Evolutionary conservation across 53 echinoderm and acorn worm species (phyloP).

Genomic region (Crossaster papposus): DNA sequence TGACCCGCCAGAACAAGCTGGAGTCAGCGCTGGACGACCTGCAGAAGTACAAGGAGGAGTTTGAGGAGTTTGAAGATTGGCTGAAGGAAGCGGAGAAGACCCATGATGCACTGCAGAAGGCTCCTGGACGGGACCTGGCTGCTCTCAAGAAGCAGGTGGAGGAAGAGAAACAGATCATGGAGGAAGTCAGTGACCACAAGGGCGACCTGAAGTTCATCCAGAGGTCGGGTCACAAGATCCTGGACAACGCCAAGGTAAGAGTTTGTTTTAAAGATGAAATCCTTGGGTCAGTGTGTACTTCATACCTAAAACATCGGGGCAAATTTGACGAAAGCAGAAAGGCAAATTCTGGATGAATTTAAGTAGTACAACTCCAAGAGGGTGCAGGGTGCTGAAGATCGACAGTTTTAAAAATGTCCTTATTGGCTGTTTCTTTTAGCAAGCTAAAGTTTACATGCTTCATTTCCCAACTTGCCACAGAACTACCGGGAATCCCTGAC

Average conservation of each 20-base stretch:
- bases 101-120: slow-evolving; percentile 75
- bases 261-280: background rate
- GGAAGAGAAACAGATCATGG: slow-evolving; percentile 90
- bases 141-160: slow-evolving; percentile 78
- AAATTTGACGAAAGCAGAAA: no score
- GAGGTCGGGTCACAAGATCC: slow-evolving; percentile 90
- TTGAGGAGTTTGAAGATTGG: slow-evolving; percentile 92
- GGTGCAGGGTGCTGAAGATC: no score
- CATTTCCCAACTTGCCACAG: slow-evolving; percentile 28
- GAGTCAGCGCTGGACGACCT: slow-evolving; percentile 83
- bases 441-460: background rate
- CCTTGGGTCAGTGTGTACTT: background rate
- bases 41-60: slow-evolving; percentile 87
- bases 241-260: slow-evolving; percentile 90
- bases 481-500: slow-evolving; percentile 77
- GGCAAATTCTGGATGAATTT: no score
- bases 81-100: slow-evolving; percentile 77
- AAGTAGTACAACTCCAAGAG: no score
- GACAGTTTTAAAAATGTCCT: no score
- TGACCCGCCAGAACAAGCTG: slow-evolving; percentile 86
- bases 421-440: no score
- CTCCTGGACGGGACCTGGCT: slow-evolving; percentile 69
- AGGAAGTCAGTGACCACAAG: slow-evolving; percentile 96
- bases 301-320: no score
- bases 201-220: slow-evolving; percentile 98